Evolutionary conservation across 2,113 vertebrate genomes (phyloP), one percentile per base, ranked within the genome.

Genomic region (Meles meles): DNA sequence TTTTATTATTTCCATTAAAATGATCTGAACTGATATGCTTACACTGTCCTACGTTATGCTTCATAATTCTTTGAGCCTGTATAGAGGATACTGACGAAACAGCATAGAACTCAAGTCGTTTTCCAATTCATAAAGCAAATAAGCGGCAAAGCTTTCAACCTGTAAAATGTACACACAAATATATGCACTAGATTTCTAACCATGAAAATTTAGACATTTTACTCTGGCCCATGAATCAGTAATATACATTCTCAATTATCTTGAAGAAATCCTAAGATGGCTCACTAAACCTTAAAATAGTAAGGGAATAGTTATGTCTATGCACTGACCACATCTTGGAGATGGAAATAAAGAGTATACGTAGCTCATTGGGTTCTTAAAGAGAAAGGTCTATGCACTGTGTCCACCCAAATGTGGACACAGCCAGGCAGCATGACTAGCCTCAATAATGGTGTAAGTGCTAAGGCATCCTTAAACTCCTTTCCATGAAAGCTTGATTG

Each of bases 401-500:
- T 37, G 17, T 84, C 34, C 25, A 95, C 96, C 72, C 74, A 89
- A 87, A 90, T 65, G 86, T 92, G 57, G 52, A 93, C 8, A n/a
- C 0, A 81, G 34, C 74, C 20, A 83, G 88, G 55, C 6, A 87
- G 61, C 61, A 94, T 90, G 85, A 82, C 88, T 20, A 20, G 55
- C 21, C 31, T 61, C 21, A 18, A 39, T 2, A 27, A 44, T 59
- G 67, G 67, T 93, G 17, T 82, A 71, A 84, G 90, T 47, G 63
- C 55, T 49, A 88, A 37, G 91, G 25, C 87, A 90, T 77, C 14
- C 74, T 94, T 90, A 96, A 97, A 80, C 9, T 34, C 63, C 67
- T 63, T 96, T 93, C 71, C 42, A 57, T 71, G 91, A 96, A 93
- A 42, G 29, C 42, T 93, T 86, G 63, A 98, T 97, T 98, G 90